phyloP scores from a whole-genome alignment of 2,113 vertebrate species.

The Menidia beryllina region DNA sequence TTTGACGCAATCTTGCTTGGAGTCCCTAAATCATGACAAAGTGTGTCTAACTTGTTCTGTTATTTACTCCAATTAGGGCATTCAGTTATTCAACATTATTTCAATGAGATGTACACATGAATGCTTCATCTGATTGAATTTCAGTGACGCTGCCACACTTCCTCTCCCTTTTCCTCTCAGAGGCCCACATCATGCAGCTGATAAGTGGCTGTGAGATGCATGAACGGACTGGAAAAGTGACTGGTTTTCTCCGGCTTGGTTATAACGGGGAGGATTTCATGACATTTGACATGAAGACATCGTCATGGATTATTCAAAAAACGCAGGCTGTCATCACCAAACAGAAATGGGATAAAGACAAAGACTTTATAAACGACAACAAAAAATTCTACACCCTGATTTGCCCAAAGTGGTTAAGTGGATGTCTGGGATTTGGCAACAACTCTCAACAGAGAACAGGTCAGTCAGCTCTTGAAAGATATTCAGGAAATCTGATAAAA shows the following conservation, averaged over 20 bases:
- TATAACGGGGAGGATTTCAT: slow-evolving; percentile 34
- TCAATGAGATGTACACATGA: too few species aligned
- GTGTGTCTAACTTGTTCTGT: too few species aligned
- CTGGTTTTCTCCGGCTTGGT: not conserved
- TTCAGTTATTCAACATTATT: too few species aligned
- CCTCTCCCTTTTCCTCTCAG: not conserved
- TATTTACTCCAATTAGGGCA: too few species aligned
- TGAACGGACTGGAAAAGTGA: not conserved
- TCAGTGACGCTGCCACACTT: too few species aligned
- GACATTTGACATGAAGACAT: not conserved
- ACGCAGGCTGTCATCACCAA: accelerated
- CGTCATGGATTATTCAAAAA: not conserved
- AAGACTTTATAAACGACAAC: accelerated
- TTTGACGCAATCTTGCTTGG: too few species aligned
- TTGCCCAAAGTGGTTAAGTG: slow-evolving; percentile 33
- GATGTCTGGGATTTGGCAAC: slow-evolving; percentile 10
- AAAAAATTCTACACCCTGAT: not conserved
- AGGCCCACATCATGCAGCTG: accelerated
- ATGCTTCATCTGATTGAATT: too few species aligned
- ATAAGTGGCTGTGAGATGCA: not conserved
- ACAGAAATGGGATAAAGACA: not conserved
- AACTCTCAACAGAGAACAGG: not conserved
- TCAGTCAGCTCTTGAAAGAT: not conserved
- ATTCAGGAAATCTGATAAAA: not conserved
- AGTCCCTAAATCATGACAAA: too few species aligned